A percentile compares a stretch with the other conserved stretches of the same genome.
These are phyloP conservation scores for Kryptolebias ocellatus DNA, from an alignment of 2,797 vertebrate species.

Conservation along the genomic window DNA sequence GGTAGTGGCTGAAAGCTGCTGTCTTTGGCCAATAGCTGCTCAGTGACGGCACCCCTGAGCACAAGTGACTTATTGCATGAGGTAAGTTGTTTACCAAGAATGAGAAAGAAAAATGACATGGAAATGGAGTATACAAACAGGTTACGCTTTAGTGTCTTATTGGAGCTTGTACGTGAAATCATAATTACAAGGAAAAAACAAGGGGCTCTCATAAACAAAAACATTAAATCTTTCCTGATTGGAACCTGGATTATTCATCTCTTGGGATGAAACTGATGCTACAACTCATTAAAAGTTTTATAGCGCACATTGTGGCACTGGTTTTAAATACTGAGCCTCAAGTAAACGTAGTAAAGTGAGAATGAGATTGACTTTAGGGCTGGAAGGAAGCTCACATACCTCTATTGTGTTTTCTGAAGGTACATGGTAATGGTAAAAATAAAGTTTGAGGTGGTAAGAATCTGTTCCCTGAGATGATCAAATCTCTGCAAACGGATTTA, in stretches of 20 bases:
- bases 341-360: constrained; percentile 63
- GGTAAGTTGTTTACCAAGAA: constrained; percentile 62
- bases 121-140: constrained; percentile 68
- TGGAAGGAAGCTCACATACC: constrained; percentile 41
- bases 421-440: too few relatives aligned
- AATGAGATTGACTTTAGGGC: constrained; percentile 65
- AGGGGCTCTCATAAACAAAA: constrained; percentile 64
- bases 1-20: constrained; percentile 43
- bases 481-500: too few relatives aligned
- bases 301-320: constrained; percentile 82
- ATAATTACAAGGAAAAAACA: constrained; percentile 23
- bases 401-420: constrained; percentile 6
- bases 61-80: constrained; percentile 55
- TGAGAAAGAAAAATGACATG: constrained; percentile 41
- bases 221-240: constrained; percentile 77
- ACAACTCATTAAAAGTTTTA: constrained; percentile 77
- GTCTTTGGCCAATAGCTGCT: constrained; percentile 51
- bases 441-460: too few relatives aligned
- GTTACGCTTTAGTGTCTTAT: constrained; percentile 56
- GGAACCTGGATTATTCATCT: constrained; percentile 74
- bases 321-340: constrained; percentile 65
- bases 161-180: constrained; percentile 45
- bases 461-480: too few relatives aligned
- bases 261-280: constrained; percentile 68
- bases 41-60: constrained; percentile 55